phyloP scores from a whole-genome alignment of 2,888 invertebrate genomes.

The Belgica antarctica region DNA sequence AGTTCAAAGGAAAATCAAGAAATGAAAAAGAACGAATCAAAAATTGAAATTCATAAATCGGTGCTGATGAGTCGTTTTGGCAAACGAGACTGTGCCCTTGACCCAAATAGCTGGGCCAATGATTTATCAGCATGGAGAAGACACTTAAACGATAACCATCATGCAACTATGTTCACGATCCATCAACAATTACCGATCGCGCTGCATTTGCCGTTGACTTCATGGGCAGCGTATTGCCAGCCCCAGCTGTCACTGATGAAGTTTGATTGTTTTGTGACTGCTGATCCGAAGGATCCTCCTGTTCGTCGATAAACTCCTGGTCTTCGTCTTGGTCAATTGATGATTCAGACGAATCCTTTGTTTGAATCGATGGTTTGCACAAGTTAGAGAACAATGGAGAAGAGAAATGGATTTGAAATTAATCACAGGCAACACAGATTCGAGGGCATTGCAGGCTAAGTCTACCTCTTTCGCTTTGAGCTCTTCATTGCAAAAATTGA shows the following conservation, averaged over 20 bases:
- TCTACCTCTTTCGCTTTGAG: conserved; percentile 36
- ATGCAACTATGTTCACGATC: background rate
- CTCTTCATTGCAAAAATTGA: conserved; percentile 33
- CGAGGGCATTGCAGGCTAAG: background rate
- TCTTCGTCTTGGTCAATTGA: conserved; percentile 42
- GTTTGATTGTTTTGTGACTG: conserved; percentile 32
- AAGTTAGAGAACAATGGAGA: too few relatives aligned
- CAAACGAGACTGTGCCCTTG: background rate
- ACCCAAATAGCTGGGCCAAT: too few relatives aligned
- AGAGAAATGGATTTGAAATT: too few relatives aligned
- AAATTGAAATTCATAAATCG: background rate
- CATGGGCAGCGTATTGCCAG: conserved; percentile 33
- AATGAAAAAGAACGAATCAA: too few relatives aligned
- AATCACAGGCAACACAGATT: too few relatives aligned
- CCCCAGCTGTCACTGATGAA: background rate
- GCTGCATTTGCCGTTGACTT: conserved; percentile 32
- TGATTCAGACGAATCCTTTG: conserved; percentile 41
- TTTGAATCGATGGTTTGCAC: background rate
- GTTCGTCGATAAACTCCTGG: conserved; percentile 34
- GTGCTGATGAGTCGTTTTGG: background rate
- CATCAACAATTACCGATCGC: conserved; percentile 32
- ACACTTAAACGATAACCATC: background rate
- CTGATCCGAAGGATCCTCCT: conserved; percentile 41
- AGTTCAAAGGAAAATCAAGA: too few relatives aligned
- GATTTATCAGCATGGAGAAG: background rate